Evolutionary conservation across 2,113 vertebrate species (phyloP).

Genomic region (Prionailurus viverrinus): DNA sequence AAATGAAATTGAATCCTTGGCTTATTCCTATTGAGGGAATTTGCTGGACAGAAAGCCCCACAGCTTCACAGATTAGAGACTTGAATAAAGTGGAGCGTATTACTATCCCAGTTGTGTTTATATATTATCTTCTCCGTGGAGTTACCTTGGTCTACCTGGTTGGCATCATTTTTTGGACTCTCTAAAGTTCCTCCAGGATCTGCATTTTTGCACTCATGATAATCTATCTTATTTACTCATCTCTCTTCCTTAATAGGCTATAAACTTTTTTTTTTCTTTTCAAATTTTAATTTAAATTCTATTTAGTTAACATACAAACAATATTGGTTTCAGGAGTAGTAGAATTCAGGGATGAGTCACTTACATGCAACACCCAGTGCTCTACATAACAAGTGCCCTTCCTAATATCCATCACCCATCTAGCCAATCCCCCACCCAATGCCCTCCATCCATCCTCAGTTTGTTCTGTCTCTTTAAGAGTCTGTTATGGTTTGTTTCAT

Average conservation of each 20-base stretch:
- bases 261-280: background rate
- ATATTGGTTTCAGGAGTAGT: too few relatives aligned
- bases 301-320: too few relatives aligned
- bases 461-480: too few relatives aligned
- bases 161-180: background rate
- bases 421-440: too few relatives aligned
- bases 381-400: too few relatives aligned
- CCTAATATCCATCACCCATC: too few relatives aligned
- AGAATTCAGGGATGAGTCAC: too few relatives aligned
- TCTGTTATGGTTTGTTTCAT: too few relatives aligned
- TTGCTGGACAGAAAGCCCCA: conserved; percentile 72
- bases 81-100: background rate
- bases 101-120: background rate
- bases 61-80: conserved; percentile 32
- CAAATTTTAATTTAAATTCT: too few relatives aligned
- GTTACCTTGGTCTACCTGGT: background rate
- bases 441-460: too few relatives aligned
- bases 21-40: conserved; percentile 79
- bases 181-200: background rate
- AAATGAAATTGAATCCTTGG: conserved; percentile 86
- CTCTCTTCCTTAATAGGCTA: background rate
- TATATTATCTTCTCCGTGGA: background rate
- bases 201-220: background rate
- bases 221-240: conserved; percentile 9
- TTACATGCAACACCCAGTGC: too few relatives aligned